phyloP scores from a whole-genome alignment of 1,140 invertebrate genomes.

The Euwallacea similis region DNA sequence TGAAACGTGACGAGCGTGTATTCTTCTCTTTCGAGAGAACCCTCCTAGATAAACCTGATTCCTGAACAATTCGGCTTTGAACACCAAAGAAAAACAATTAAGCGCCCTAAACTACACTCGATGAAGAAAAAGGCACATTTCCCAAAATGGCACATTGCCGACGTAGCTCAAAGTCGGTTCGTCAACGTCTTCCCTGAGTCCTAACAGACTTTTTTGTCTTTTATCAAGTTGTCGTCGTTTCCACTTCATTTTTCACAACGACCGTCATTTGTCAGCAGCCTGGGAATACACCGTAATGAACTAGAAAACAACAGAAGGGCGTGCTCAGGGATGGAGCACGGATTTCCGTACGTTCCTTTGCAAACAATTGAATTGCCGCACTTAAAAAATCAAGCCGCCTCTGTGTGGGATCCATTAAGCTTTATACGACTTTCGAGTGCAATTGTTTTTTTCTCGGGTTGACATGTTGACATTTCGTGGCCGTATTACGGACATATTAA shows the following conservation, averaged over 20 bases:
- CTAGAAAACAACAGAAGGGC: constrained; percentile 52
- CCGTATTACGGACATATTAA: neutral
- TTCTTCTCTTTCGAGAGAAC: no score
- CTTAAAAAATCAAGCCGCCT: constrained; percentile 12
- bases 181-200: constrained; percentile 18
- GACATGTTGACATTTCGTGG: neutral
- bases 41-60: no score
- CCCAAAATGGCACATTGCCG: neutral
- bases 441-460: no score
- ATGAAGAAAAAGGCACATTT: no score
- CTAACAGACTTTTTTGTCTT: constrained; percentile 38
- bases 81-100: no score
- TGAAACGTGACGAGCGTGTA: no score
- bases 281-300: constrained; percentile 51
- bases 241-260: constrained; percentile 53
- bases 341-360: constrained; percentile 20
- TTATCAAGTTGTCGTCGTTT: constrained; percentile 52
- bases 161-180: constrained; percentile 10
- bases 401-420: neutral
- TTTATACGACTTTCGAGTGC: neutral
- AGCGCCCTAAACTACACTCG: no score
- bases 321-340: constrained; percentile 29
- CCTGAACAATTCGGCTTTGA: no score
- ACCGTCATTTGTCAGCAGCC: constrained; percentile 53
- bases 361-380: constrained; percentile 14